Evolutionary conservation across 1,140 invertebrate genomes (phyloP).

Genomic region (Drosophila nigrodunni): DNA sequence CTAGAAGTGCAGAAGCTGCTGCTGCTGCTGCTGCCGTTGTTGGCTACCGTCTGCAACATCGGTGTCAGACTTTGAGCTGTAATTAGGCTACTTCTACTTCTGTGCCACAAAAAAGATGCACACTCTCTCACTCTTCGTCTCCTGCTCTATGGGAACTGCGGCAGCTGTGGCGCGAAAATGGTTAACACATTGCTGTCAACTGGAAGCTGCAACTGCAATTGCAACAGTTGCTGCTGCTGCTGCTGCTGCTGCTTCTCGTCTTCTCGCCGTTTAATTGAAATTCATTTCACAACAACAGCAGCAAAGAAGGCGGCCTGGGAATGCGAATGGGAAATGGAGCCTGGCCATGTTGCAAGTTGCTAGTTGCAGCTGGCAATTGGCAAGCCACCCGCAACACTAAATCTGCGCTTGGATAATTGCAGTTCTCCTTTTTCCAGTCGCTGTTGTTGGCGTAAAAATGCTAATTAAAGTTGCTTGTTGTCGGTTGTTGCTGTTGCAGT

Average conservation of each 20-base stretch:
- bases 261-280: constrained; percentile 76
- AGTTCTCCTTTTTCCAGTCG: constrained; percentile 32
- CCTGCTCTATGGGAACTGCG: not conserved
- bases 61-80: constrained; percentile 71
- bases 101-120: constrained; percentile 2
- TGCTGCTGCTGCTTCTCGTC: constrained; percentile 38
- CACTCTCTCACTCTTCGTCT: too few species aligned
- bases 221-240: constrained; percentile 24
- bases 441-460: constrained; percentile 74
- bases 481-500: constrained; percentile 18
- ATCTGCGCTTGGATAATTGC: constrained; percentile 28
- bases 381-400: constrained; percentile 35
- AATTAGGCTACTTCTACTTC: constrained; percentile 72
- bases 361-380: constrained; percentile 54
- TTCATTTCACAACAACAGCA: constrained; percentile 44
- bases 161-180: constrained; percentile 77
- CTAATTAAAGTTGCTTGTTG: constrained; percentile 80
- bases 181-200: constrained; percentile 80
- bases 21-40: constrained; percentile 4
- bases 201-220: constrained; percentile 18
- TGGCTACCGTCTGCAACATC: constrained; percentile 59
- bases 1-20: constrained; percentile 49
- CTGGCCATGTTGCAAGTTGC: constrained; percentile 31
- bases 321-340: constrained; percentile 52
- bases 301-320: constrained; percentile 52